These are phyloP conservation scores for Sebastes goodei DNA, from an alignment of 2,797 vertebrate species.

Conservation along the genomic window DNA sequence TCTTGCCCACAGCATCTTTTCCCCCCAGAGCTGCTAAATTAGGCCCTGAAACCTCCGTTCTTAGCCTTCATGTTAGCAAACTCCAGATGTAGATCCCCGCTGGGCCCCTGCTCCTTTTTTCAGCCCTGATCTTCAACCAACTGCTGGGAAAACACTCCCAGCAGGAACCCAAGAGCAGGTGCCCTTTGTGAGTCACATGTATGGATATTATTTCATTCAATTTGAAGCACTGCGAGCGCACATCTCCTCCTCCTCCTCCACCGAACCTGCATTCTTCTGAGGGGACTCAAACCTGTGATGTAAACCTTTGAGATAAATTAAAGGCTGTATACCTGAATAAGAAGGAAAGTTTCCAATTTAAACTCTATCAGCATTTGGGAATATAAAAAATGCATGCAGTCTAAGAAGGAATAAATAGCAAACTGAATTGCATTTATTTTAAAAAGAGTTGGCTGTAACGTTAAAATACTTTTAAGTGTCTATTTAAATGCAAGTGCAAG, in stretches of 20 bases:
- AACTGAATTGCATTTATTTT: not conserved
- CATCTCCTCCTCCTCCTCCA: constrained; percentile 16
- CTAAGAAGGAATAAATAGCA: no score
- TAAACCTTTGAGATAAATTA: not conserved
- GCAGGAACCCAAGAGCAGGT: constrained; percentile 63
- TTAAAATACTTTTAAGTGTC: not conserved
- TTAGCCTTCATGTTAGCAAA: constrained; percentile 31
- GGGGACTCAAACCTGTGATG: not conserved
- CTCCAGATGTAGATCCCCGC: constrained; percentile 66
- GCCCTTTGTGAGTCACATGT: constrained; percentile 63
- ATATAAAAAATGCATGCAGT: not conserved
- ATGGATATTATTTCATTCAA: constrained; percentile 51
- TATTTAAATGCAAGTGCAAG: not conserved
- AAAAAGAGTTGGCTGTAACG: not conserved
- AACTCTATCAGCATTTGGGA: not conserved
- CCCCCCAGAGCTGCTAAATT: constrained; percentile 39
- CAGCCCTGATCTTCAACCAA: constrained; percentile 54
- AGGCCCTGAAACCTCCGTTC: constrained; percentile 23
- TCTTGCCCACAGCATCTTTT: constrained; percentile 5
- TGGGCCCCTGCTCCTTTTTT: constrained; percentile 33
- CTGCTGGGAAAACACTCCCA: constrained; percentile 60
- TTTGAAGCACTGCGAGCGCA: constrained; percentile 46
- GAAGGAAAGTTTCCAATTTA: not conserved
- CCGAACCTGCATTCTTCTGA: not conserved
- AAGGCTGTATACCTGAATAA: not conserved